Percentiles rank a stretch among this genome's conserved stretches.
phyloP scores from a whole-genome alignment of 2,797 vertebrate genomes.

The Poliocrania exsul region DNA sequence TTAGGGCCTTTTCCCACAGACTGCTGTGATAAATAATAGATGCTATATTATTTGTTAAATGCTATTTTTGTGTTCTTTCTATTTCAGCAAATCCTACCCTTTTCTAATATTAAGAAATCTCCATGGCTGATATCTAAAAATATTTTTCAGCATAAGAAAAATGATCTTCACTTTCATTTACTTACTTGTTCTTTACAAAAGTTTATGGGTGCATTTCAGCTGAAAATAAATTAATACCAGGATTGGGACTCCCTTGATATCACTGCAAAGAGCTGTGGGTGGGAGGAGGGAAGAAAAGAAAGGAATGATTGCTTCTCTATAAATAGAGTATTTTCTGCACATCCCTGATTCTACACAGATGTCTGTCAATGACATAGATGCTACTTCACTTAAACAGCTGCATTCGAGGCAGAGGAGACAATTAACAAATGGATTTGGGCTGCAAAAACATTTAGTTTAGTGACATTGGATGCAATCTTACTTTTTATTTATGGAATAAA shows the following conservation, averaged over 20 bases:
- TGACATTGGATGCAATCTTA: slow-evolving; percentile 32
- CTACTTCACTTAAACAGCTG: slow-evolving; percentile 42
- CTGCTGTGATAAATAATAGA: slow-evolving; percentile 2
- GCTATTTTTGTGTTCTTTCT: neutral
- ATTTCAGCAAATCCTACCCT: neutral
- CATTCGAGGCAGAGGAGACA: slow-evolving; percentile 43
- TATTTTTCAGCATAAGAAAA: neutral
- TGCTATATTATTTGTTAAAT: neutral
- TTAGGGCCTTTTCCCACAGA: neutral
- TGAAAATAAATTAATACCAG: neutral
- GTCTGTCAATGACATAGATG: slow-evolving; percentile 43
- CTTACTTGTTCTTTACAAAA: neutral
- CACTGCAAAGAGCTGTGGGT: neutral
- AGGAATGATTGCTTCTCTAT: slow-evolving; percentile 13
- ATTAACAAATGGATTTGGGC: slow-evolving; percentile 25
- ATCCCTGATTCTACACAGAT: slow-evolving; percentile 44
- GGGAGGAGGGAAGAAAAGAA: neutral
- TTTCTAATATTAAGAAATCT: neutral
- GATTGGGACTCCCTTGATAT: slow-evolving; percentile 7
- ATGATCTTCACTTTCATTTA: neutral
- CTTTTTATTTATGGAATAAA: slow-evolving; percentile 45
- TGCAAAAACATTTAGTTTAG: slow-evolving; percentile 48
- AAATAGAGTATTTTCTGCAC: slow-evolving; percentile 41
- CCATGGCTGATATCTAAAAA: neutral
- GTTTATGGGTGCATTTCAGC: neutral